Conservation (phyloP, 2,888 invertebrate genomes). For the Thyatira batis region DNA sequence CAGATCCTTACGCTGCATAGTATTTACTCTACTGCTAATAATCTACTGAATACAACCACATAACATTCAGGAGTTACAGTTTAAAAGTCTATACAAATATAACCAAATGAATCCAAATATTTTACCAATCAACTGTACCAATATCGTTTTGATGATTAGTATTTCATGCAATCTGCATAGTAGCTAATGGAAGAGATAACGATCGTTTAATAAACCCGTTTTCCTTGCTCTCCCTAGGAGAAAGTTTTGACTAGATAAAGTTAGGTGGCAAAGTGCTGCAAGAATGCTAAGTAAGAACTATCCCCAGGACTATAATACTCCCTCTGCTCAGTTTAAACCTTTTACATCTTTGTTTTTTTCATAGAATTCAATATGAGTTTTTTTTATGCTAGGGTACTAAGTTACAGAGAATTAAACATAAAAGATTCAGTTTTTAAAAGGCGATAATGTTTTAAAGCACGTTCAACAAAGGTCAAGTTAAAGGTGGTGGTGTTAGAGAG, state of each 20-base stretch:
- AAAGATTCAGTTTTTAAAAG: neutral
- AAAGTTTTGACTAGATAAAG: slow-evolving; percentile 55
- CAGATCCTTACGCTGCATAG: too few relatives aligned
- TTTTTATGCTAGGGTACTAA: neutral
- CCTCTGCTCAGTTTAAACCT: neutral
- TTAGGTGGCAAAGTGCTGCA: slow-evolving; percentile 39
- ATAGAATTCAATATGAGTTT: neutral
- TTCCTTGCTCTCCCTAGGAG: slow-evolving; percentile 29
- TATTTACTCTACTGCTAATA: too few relatives aligned
- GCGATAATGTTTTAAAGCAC: neutral
- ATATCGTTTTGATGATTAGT: too few relatives aligned
- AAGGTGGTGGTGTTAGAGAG: neutral
- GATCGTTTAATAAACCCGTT: slow-evolving; percentile 49
- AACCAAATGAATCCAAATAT: too few relatives aligned
- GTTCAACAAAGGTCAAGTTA: neutral
- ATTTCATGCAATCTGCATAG: neutral
- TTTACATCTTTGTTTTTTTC: too few relatives aligned
- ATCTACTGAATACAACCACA: too few relatives aligned
- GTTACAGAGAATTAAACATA: too few relatives aligned
- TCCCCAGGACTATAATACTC: neutral
- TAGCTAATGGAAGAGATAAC: slow-evolving; percentile 26
- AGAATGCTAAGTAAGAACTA: slow-evolving; percentile 43
- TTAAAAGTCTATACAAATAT: too few relatives aligned
- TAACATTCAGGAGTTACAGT: too few relatives aligned
- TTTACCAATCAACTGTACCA: too few relatives aligned